phyloP scores from a whole-genome alignment of 2,888 invertebrate genomes.

The Agrochola litura region DNA sequence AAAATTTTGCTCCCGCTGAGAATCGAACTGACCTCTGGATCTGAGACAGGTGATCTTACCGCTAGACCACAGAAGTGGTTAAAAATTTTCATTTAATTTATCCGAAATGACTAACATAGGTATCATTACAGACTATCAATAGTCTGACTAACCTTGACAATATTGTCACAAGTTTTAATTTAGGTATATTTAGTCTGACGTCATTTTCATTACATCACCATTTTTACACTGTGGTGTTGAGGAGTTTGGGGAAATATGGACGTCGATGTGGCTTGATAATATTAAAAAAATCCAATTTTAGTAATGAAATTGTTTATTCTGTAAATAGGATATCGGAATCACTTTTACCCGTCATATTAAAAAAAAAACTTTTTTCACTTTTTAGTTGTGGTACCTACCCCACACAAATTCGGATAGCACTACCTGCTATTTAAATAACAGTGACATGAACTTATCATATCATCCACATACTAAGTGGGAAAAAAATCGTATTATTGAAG shows the following conservation, averaged over 20 bases:
- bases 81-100: background rate
- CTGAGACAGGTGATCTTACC: too few relatives aligned
- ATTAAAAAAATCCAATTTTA: background rate
- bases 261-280: background rate
- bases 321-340: background rate
- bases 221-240: slow-evolving; percentile 1
- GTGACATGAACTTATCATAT: too few relatives aligned
- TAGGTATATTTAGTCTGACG: slow-evolving; percentile 11
- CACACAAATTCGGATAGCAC: too few relatives aligned
- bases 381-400: too few relatives aligned
- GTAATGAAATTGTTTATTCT: background rate
- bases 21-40: too few relatives aligned
- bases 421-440: too few relatives aligned
- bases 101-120: too few relatives aligned
- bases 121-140: background rate
- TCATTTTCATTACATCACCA: slow-evolving; percentile 25
- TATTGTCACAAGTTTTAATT: background rate
- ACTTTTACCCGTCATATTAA: background rate
- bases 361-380: background rate
- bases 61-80: too few relatives aligned
- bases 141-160: slow-evolving; percentile 1
- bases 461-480: too few relatives aligned
- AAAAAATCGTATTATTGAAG: too few relatives aligned
- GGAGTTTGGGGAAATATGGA: slow-evolving; percentile 20
- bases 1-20: too few relatives aligned